Evolutionary conservation across 1,140 invertebrate species (phyloP).

Genomic region (Asbolus verrucosus): DNA sequence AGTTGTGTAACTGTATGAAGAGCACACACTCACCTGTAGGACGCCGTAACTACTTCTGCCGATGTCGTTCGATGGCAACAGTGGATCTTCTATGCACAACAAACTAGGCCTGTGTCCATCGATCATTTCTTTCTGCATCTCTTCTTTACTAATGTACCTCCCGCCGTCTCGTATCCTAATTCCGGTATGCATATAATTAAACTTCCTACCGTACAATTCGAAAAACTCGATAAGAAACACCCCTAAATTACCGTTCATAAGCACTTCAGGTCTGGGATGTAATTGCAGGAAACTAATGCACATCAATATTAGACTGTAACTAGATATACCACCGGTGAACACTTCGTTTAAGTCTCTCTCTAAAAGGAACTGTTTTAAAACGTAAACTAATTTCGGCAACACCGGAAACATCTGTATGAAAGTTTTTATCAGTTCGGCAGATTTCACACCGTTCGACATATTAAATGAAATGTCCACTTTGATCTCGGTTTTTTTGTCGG

Average conservation of each 20-base stretch:
- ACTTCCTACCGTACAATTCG: conserved; percentile 95
- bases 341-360: conserved; percentile 99
- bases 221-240: conserved; percentile 97
- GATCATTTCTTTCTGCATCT: conserved; percentile 91
- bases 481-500: conserved; percentile 93
- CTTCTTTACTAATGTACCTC: conserved; percentile 94
- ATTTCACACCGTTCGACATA: conserved; percentile 95
- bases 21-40: conserved; percentile 63
- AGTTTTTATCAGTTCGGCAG: conserved; percentile 93
- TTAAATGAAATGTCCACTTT: conserved; percentile 98
- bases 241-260: conserved; percentile 84
- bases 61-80: conserved; percentile 94
- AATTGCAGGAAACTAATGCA: conserved; percentile 94
- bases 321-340: conserved; percentile 98
- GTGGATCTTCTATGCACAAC: conserved; percentile 97
- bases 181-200: conserved; percentile 96
- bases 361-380: conserved; percentile 97
- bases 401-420: conserved; percentile 78
- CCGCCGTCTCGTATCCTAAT: conserved; percentile 96
- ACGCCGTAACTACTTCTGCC: conserved; percentile 96
- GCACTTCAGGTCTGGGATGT: conserved; percentile 77
- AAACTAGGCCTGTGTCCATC: conserved; percentile 93
- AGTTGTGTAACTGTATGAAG: neutral
- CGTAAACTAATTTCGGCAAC: conserved; percentile 93
- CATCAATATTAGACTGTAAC: conserved; percentile 98